Evolutionary conservation across 2,113 vertebrate genomes (phyloP).

Genomic region (Monarcha castaneiventris): DNA sequence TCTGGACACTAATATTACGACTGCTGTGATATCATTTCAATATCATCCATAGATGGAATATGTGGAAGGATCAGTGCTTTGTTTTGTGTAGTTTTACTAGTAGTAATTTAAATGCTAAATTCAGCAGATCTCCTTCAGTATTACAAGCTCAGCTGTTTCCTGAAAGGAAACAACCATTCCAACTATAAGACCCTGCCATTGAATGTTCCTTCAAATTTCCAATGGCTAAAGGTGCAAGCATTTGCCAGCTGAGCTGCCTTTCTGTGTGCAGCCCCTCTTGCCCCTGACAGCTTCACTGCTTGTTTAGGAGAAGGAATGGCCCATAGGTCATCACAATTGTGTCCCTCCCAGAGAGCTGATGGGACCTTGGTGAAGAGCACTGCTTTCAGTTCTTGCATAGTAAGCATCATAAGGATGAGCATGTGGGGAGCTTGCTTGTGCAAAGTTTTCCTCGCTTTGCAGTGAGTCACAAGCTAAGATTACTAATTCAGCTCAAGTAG

Average conservation of each 20-base stretch:
- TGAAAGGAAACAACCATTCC: background rate
- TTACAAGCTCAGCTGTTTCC: background rate
- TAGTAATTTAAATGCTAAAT: background rate
- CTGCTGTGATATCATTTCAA: background rate
- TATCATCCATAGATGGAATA: background rate
- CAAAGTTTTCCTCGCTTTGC: background rate
- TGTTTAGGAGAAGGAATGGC: background rate
- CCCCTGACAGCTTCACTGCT: background rate
- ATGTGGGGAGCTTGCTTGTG: background rate
- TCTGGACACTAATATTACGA: background rate
- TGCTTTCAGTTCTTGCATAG: background rate
- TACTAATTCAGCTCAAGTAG: background rate
- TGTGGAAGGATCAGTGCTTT: background rate
- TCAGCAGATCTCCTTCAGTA: background rate
- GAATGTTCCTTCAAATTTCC: background rate
- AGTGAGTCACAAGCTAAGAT: background rate
- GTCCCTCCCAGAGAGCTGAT: background rate
- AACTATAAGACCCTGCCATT: background rate
- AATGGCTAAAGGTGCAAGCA: background rate
- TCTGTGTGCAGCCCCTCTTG: background rate
- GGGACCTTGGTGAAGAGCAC: background rate
- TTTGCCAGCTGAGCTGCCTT: background rate
- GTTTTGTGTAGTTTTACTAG: background rate
- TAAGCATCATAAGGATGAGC: background rate
- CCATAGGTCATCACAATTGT: rapidly evolving